A percentile compares a stretch with the other conserved stretches of the same genome.
phyloP scores from a whole-genome alignment of 1,140 invertebrate genomes.

The Plectus sambesii region DNA sequence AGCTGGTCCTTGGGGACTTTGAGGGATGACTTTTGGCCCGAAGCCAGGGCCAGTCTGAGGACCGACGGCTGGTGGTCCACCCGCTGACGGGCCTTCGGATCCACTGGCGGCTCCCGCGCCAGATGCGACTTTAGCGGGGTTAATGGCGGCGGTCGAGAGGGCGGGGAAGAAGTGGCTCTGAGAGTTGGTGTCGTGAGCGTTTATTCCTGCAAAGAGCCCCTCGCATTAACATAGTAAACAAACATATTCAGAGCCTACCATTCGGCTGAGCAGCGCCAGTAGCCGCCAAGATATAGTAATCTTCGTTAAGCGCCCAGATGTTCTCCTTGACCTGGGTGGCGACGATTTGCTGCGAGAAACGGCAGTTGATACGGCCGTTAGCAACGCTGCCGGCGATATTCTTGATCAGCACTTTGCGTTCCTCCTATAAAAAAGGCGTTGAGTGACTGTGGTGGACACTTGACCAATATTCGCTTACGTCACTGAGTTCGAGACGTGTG shows the following conservation, averaged over 20 bases:
- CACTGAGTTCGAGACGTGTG: constrained; percentile 31
- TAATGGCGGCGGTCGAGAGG: constrained; percentile 28
- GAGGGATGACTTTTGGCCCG: no score
- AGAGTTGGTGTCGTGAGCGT: constrained; percentile 28
- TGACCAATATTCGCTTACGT: constrained; percentile 16
- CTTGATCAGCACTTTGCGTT: constrained; percentile 19
- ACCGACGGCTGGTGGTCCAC: no score
- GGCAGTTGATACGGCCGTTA: constrained; percentile 28
- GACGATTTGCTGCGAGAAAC: constrained; percentile 29
- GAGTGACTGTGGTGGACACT: constrained; percentile 15
- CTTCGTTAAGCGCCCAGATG: constrained; percentile 29
- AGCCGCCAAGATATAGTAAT: constrained; percentile 35
- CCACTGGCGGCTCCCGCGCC: constrained; percentile 26
- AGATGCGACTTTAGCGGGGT: constrained; percentile 32
- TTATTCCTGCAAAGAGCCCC: constrained; percentile 24
- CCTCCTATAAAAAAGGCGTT: constrained; percentile 25
- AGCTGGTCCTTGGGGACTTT: constrained; percentile 9
- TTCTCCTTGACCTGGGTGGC: constrained; percentile 27
- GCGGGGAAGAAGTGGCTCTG: constrained; percentile 33
- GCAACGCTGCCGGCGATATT: constrained; percentile 23
- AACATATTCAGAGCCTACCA: constrained; percentile 19
- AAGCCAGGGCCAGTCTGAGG: no score
- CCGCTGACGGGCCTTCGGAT: constrained; percentile 23
- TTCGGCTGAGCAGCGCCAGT: constrained; percentile 34
- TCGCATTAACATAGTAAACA: neutral